Evolutionary conservation across 2,797 vertebrate species (phyloP).

Genomic region (Anniella stebbinsi): DNA sequence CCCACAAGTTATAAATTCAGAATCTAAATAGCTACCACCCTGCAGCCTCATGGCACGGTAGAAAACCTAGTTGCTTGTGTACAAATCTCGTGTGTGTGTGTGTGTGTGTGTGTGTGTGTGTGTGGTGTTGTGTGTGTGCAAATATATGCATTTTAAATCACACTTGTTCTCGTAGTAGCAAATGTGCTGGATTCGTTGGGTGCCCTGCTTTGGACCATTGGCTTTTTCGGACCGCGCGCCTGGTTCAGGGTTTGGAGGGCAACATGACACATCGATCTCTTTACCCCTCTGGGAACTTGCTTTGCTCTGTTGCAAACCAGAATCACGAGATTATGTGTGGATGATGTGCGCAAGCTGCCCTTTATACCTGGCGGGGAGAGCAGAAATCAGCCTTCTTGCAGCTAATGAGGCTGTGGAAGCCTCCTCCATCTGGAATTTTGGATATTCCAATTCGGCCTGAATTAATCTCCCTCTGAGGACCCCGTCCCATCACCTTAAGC

Average conservation of each 20-base stretch:
- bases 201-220: not conserved
- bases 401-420: no score
- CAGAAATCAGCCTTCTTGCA: no score
- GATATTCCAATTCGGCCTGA: not conserved
- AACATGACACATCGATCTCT: not conserved
- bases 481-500: not conserved
- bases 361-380: not conserved
- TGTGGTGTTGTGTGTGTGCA: no score
- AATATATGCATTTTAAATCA: not conserved
- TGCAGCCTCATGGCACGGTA: fast-evolving
- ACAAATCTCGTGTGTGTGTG: not conserved
- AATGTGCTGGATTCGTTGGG: not conserved
- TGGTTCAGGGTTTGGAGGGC: not conserved
- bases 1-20: not conserved
- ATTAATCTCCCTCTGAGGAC: not conserved
- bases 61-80: not conserved
- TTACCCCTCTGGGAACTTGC: not conserved
- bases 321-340: not conserved
- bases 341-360: not conserved
- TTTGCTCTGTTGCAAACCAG: not conserved
- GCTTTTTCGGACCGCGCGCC: not conserved
- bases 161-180: not conserved
- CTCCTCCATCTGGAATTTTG: not conserved
- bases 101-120: no score
- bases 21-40: not conserved